Evolutionary conservation across 2,113 vertebrate species (phyloP).

Genomic region (Clupea harengus): DNA sequence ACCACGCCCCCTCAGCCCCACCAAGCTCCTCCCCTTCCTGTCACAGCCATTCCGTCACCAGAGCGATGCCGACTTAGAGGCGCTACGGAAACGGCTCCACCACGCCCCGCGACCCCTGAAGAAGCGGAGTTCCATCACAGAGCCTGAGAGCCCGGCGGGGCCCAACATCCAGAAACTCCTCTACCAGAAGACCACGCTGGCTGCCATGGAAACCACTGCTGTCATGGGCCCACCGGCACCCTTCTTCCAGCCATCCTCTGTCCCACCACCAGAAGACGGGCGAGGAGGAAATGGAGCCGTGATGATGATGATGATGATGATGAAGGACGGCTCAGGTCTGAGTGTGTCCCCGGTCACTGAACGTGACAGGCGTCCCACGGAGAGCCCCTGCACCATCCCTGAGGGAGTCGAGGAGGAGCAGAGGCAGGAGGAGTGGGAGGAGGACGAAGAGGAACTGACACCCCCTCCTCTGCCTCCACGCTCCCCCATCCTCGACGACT

Average conservation of each 20-base stretch:
- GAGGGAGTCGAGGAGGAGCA: constrained; percentile 39
- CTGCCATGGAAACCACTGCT: constrained; percentile 88
- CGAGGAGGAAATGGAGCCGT: too few relatives aligned
- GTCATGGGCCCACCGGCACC: constrained; percentile 50
- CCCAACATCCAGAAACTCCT: constrained; percentile 93
- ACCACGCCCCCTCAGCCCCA: constrained; percentile 90
- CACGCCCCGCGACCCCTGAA: constrained; percentile 88
- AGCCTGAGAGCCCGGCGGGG: constrained; percentile 88
- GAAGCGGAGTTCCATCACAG: constrained; percentile 92
- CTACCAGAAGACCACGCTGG: constrained; percentile 91
- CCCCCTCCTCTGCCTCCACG: constrained; percentile 61
- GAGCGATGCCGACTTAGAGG: constrained; percentile 85
- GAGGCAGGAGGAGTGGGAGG: constrained; percentile 51
- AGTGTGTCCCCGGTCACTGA: neutral
- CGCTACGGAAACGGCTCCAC: constrained; percentile 82
- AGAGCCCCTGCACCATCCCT: constrained; percentile 55
- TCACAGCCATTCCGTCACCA: constrained; percentile 86
- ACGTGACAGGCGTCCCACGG: neutral
- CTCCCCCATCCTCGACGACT: constrained; percentile 56
- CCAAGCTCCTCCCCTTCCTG: constrained; percentile 90
- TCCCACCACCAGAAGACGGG: too few relatives aligned
- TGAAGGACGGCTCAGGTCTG: too few relatives aligned
- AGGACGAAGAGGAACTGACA: constrained; percentile 50
- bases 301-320: too few relatives aligned
- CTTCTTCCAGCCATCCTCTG: constrained; percentile 26